Conservation (phyloP, 2,113 vertebrate species). For the Carettochelys insculpta region DNA sequence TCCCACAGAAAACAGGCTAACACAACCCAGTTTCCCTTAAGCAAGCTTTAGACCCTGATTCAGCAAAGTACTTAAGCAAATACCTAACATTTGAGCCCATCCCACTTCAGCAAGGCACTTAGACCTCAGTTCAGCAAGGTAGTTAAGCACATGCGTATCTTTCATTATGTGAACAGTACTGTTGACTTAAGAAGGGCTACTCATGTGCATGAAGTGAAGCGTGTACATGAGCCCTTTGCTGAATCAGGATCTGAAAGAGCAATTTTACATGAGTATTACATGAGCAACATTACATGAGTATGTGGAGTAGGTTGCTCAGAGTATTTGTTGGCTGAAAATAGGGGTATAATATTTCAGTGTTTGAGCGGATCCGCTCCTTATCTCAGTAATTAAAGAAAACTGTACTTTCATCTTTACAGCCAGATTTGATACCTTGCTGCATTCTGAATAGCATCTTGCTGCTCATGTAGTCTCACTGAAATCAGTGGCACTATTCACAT, state of each 20-base stretch:
- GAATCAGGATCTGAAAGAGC: not conserved
- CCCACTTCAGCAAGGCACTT: not conserved
- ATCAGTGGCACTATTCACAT: not conserved
- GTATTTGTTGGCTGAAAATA: not conserved
- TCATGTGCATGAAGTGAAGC: not conserved
- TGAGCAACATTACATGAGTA: not conserved
- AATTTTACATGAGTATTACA: not conserved
- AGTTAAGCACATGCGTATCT: not conserved
- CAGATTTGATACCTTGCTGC: not conserved
- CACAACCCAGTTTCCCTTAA: not conserved
- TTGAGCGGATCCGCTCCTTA: too few relatives aligned
- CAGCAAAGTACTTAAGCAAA: not conserved
- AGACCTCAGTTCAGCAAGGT: not conserved
- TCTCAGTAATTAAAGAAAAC: not conserved
- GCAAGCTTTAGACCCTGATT: not conserved
- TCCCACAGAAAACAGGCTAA: not conserved
- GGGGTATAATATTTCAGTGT: too few relatives aligned
- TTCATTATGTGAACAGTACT: not conserved
- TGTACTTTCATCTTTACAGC: not conserved
- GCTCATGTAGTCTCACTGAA: not conserved
- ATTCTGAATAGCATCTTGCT: not conserved
- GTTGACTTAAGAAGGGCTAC: not conserved
- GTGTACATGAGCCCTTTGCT: not conserved
- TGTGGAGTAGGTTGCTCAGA: not conserved
- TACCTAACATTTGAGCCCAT: not conserved